phyloP scores from a whole-genome alignment of 1,140 invertebrate species.

The Andrena cerasifolii region DNA sequence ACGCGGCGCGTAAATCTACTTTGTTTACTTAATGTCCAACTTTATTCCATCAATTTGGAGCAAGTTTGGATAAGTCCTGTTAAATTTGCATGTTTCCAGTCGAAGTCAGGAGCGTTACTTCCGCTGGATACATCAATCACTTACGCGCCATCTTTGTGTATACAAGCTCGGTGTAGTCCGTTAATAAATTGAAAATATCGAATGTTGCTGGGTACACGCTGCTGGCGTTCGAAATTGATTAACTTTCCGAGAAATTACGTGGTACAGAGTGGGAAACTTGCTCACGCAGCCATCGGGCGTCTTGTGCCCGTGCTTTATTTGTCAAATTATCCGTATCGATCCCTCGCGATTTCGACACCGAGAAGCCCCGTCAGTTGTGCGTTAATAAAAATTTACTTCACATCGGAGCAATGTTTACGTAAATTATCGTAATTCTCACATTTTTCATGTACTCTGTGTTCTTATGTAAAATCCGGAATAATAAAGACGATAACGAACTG shows the following conservation, averaged over 20 bases:
- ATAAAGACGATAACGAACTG: too few relatives aligned
- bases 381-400: too few relatives aligned
- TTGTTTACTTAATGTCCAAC: constrained; percentile 55
- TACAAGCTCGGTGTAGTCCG: background rate
- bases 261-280: background rate
- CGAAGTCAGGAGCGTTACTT: constrained; percentile 15
- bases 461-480: too few relatives aligned
- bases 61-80: constrained; percentile 48
- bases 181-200: constrained; percentile 46
- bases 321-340: too few relatives aligned
- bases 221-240: background rate
- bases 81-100: constrained; percentile 47
- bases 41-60: constrained; percentile 49
- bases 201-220: background rate
- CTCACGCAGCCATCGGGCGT: background rate
- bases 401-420: too few relatives aligned
- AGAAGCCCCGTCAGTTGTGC: too few relatives aligned
- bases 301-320: too few relatives aligned
- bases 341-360: too few relatives aligned
- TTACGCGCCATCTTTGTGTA: background rate
- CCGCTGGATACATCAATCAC: constrained; percentile 43
- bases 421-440: too few relatives aligned
- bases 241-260: background rate
- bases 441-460: too few relatives aligned
- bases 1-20: constrained; percentile 34